Conservation (phyloP, 2,113 vertebrate genomes). For the Lichenostomus cassidix region DNA sequence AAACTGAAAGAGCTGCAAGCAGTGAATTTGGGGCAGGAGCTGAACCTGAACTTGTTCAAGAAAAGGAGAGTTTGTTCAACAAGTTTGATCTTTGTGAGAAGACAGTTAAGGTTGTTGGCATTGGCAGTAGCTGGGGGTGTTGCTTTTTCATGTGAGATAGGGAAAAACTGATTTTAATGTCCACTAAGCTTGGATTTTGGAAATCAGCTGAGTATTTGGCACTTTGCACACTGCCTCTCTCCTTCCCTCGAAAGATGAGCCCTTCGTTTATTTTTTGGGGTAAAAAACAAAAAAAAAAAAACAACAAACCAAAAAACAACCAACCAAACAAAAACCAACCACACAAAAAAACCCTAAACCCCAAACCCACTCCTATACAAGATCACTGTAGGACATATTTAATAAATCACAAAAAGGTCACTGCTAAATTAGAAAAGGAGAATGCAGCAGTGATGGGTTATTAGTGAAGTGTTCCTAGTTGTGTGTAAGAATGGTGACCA, state of each 20-base stretch:
- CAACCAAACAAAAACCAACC: no score
- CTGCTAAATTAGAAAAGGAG: neutral
- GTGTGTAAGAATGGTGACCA: neutral
- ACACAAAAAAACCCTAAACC: fast-evolving
- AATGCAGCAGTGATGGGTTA: neutral
- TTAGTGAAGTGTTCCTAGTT: neutral
- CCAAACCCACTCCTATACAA: neutral
- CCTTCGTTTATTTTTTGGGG: neutral
- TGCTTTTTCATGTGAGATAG: neutral
- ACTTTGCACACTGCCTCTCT: neutral
- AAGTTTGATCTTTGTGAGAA: neutral
- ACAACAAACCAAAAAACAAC: no score
- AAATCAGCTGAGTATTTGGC: neutral
- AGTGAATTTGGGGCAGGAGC: neutral
- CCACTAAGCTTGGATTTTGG: neutral
- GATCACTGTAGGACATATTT: neutral
- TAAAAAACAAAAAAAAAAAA: neutral
- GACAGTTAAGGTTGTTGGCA: neutral
- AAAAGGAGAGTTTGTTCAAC: neutral
- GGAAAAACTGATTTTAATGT: neutral
- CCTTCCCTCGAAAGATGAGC: fast-evolving
- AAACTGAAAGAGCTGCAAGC: neutral
- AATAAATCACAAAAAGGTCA: neutral
- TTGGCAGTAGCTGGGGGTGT: neutral
- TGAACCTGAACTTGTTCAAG: neutral